A percentile compares a stretch with the other conserved stretches of the same genome.
Evolutionary conservation across 2,113 vertebrate genomes (phyloP).

Genomic region (Prinia subflava): DNA sequence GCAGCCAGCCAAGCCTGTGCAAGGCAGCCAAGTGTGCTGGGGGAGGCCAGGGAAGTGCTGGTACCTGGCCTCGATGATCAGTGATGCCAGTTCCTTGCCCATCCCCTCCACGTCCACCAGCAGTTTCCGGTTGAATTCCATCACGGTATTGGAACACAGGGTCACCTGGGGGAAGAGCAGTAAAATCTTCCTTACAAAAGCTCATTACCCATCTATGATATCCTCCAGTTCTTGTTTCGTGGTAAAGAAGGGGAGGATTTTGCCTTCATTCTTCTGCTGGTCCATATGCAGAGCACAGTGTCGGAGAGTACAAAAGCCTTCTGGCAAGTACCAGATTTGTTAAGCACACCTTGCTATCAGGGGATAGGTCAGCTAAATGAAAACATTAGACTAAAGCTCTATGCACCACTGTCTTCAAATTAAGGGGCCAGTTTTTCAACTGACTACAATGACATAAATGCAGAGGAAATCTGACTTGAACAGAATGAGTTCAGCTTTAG

Average conservation of each 20-base stretch:
- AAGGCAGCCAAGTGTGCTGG: neutral
- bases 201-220: accelerated
- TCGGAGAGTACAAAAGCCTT: neutral
- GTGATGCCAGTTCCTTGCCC: slow-evolving; percentile 71
- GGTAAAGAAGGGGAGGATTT: neutral
- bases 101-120: slow-evolving; percentile 83
- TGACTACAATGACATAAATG: neutral
- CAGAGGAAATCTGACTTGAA: neutral
- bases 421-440: neutral
- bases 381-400: neutral
- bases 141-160: slow-evolving; percentile 85
- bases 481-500: neutral
- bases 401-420: neutral
- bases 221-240: neutral
- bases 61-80: slow-evolving; percentile 84
- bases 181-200: neutral
- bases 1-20: neutral
- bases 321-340: neutral
- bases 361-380: neutral
- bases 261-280: neutral
- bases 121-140: slow-evolving; percentile 69
- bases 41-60: neutral
- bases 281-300: neutral
- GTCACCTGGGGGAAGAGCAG: slow-evolving; percentile 77
- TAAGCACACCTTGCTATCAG: neutral